Evolutionary conservation across 1,140 invertebrate genomes (phyloP).

Genomic region (Hydropsyche tenuis): DNA sequence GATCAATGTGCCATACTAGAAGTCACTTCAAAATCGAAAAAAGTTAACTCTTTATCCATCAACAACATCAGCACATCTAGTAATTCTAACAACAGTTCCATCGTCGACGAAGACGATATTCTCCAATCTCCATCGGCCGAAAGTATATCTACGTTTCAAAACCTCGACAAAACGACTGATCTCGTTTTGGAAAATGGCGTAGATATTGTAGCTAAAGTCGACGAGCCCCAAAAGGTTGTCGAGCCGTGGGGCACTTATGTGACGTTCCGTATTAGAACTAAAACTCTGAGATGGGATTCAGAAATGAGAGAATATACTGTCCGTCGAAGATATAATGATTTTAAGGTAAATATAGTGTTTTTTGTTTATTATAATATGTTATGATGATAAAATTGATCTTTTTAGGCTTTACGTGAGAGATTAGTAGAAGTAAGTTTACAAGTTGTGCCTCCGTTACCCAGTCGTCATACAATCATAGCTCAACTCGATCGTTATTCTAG

Average conservation of each 20-base stretch:
- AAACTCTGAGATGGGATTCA: constrained; percentile 72
- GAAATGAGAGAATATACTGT: constrained; percentile 73
- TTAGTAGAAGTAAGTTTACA: constrained; percentile 37
- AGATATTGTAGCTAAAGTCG: constrained; percentile 74
- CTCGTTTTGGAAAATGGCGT: constrained; percentile 59
- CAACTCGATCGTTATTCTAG: constrained; percentile 78
- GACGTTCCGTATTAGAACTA: constrained; percentile 74
- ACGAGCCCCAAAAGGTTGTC: constrained; percentile 80
- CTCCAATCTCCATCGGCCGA: constrained; percentile 68
- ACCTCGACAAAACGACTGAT: constrained; percentile 64
- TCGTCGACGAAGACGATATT: constrained; percentile 50
- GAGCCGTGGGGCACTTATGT: constrained; percentile 79
- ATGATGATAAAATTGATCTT: background rate
- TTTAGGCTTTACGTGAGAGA: constrained; percentile 45
- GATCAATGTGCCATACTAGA: constrained; percentile 43
- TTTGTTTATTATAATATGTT: background rate
- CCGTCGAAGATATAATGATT: constrained; percentile 77
- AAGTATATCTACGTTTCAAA: constrained; percentile 68
- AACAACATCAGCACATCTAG: constrained; percentile 22
- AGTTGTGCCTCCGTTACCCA: constrained; percentile 68
- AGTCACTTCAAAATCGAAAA: constrained; percentile 42
- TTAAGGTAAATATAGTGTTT: constrained; percentile 52
- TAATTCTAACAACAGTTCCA: constrained; percentile 38
- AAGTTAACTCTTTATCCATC: constrained; percentile 27
- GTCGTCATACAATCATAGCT: constrained; percentile 74